phyloP scores from a whole-genome alignment of 2,888 invertebrate genomes.

The Melieria crassipennis region DNA sequence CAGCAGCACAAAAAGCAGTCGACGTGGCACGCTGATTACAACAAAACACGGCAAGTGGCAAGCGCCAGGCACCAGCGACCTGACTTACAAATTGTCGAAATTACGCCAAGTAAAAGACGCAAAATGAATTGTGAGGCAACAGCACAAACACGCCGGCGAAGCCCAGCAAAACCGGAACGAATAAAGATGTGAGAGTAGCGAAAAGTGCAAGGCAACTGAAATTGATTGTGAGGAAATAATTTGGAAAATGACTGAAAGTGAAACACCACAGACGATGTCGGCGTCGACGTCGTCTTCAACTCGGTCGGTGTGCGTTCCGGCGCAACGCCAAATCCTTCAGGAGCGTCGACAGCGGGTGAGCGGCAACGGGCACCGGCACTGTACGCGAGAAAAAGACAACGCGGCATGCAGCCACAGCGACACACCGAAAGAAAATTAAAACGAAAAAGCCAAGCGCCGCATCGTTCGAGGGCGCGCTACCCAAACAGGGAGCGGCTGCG shows the following conservation, averaged over 20 bases:
- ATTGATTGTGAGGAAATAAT: slow-evolving; percentile 36
- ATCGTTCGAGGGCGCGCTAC: neutral
- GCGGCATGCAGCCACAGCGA: neutral
- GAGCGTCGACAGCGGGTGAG: too few species aligned
- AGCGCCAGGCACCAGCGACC: slow-evolving; percentile 2
- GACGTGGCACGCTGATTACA: slow-evolving; percentile 21
- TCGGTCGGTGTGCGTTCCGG: too few species aligned
- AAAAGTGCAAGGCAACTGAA: slow-evolving; percentile 23
- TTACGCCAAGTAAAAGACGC: slow-evolving; percentile 31
- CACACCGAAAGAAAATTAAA: slow-evolving; percentile 17
- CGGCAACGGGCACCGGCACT: too few species aligned
- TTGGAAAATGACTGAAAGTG: slow-evolving; percentile 34
- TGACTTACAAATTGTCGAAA: slow-evolving; percentile 35
- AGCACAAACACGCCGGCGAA: neutral
- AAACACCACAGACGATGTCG: neutral
- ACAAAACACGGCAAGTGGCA: slow-evolving; percentile 2
- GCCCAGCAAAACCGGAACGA: neutral
- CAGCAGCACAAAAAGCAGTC: slow-evolving; percentile 3
- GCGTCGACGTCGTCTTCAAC: too few species aligned
- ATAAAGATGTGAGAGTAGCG: slow-evolving; percentile 8
- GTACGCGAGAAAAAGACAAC: too few species aligned
- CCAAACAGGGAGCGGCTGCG: neutral
- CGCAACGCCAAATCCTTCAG: too few species aligned
- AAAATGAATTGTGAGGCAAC: slow-evolving; percentile 19
- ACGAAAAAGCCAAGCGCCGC: neutral